Base-by-base conservation (phyloP, 2,113 vertebrate species). In the Phocoena sinus region DNA sequence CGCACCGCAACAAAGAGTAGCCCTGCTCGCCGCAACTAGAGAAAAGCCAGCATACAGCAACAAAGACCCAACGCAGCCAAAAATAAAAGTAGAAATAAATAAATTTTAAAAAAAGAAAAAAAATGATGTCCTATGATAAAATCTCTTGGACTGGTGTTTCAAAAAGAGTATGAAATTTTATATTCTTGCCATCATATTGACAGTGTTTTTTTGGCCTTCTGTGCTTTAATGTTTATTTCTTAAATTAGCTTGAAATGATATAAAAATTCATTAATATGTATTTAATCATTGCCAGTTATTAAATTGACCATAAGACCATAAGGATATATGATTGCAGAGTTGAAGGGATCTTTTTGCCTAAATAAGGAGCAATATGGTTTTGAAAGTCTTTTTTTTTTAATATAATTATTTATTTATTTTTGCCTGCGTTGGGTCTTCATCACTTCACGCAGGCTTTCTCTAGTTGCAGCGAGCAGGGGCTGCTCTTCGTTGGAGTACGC, bases 171-270 rank as follows among this genome's bases (percentile, higher is more conserved):
- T 83, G 33, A 62, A 81, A 68, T 74, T 33, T 91, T 92, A 62
- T 65, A 65, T 79, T 63, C 53, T 76, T 71, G 47, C 56, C 41
- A 36, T 85, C 73, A 73, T 62, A 83, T 20, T 44, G 60, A 91
- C 33, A 77, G 23, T 74, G 50, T 1, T 62, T 82, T 50, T 31
- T 5, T 8, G 38, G 63, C 36, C 23, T 89, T 18, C 84, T 84
- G 12, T 65, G 53, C 44, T 85, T 89, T 63, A 71, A 33, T 67
- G 13, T 93, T 92, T 89, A 89, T 95, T 89, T 92, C 89, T 83
- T 84, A 13, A 83, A 36, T 82, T 87, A 70, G 41, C 65, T 83
- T 89, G 44, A 88, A 76, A 91, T 60, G 26, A 53, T 88, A 77
- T 31, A 77, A 76, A 82, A 53, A 76, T 76, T 67, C 56, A 68